Base-by-base conservation (phyloP, 2,113 vertebrate genomes). In the Trichechus manatus region DNA sequence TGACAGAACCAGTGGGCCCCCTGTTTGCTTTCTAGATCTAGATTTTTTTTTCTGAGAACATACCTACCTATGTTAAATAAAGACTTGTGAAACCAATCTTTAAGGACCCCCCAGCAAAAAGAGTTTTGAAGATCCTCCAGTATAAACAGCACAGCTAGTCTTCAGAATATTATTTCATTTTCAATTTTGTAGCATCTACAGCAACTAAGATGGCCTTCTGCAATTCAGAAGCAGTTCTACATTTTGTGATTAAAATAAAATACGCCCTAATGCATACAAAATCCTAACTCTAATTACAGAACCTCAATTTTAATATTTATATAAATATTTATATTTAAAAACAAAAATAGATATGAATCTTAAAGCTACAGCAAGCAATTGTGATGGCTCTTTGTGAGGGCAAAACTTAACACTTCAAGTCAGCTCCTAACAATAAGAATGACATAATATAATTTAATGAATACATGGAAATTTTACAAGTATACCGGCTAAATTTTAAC, bases 391-490 rank as follows among this genome's bases (percentile, higher is more conserved):
- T 85, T 29, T 78, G 27, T 83, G 81, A 95, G 91, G 96, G 97
- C 97, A 98, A 98, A 98, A 98, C 96, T 98, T 96, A 98, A 97
- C 97, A 97, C 98, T 98, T 98, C 93, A 97, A 97, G 96, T 97
- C 89, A 97, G 93, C 93, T 93, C 98, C 96, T 98, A 99, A 99
- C 99, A 99, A 99, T 99, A 98, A 99, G 98, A 98, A 99, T 99
- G 99, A 99, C 99, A 99, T 99, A 99, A 99, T 99, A 99, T 98
- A 98, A 98, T 96, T 98, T 96, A 97, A 98, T 99, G 99, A 99
- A 99, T 99, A 99, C 99, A 98, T 99, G 99, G 99, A 99, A 99
- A 99, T 99, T 99, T 99, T 99, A 98, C 97, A 98, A 99, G 99
- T 98, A 99, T 98, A 99, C 98, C 97, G 98, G 98, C 98, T 99